Evolutionary conservation across 1,140 invertebrate species (phyloP), one percentile per base, ranked within the genome.

Genomic region (Drosophila truncata): DNA sequence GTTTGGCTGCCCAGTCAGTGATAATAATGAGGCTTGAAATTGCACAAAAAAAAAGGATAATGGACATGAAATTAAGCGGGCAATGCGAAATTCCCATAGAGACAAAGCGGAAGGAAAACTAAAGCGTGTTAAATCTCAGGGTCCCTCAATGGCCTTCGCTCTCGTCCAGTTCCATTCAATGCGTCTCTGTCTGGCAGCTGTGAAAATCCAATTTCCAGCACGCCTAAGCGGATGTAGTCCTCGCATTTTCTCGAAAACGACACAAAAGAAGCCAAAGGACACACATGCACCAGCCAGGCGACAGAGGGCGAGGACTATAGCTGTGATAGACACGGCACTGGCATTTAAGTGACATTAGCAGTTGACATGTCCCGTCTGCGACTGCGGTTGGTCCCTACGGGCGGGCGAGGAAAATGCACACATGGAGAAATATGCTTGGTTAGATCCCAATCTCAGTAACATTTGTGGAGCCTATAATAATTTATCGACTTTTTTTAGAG

Each of bases 11-110:
- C 31, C 31, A 31, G 54, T 11, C 57, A 64, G 49, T 37, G 61
- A 33, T 80, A 74, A 88, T 87, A 73, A 87, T 87, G 84, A 84
- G 72, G 72, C 84, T 72, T 88, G 84, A 88, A 87, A 87, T 87
- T 78, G 61, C 47, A 52, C 37, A 62, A 78, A 78, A 49, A 35
- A 63, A 70, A 49, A 41, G 31, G 27, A 50, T 50, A 64, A 54
- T 46, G 66, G 25, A 70, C 29, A 41, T 27, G 69, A 42, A 33
- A 62, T 71, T 50, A 47, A 58, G 39, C 20, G 25, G 41, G 23
- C 44, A 70, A 58, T 69, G 47, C 52, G 46, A 60, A 59, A 78
- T 77, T 66, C 62, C 54, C 50, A 78, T 44, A 35, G 47, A 33
- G 44, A 50, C 41, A 70, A 46, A 49, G 23, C 35, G 70, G 29